These are phyloP conservation scores for Synchiropus splendidus DNA, from an alignment of 2,113 vertebrate species.

Conservation along the genomic window DNA sequence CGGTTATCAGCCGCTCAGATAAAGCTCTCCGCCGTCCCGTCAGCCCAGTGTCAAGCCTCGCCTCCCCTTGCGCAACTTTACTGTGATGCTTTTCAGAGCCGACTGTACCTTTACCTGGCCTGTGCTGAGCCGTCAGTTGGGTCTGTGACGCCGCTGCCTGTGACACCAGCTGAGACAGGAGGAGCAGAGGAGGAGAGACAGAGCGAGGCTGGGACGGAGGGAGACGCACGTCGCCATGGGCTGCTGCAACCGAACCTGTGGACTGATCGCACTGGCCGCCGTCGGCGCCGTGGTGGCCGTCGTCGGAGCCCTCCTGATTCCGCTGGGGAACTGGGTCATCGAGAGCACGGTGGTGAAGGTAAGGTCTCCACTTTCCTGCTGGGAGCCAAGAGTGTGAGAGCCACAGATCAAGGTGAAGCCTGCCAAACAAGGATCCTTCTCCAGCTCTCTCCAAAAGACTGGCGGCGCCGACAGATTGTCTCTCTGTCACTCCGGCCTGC, in stretches of 20 bases:
- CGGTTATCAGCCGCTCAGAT: conserved; percentile 22
- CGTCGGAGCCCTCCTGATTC: conserved; percentile 81
- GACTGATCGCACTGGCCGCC: conserved; percentile 69
- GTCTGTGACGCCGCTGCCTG: conserved; percentile 26
- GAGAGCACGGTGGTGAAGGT: conserved; percentile 76
- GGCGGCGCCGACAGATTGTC: background rate
- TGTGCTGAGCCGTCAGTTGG: conserved; percentile 14
- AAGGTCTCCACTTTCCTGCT: conserved; percentile 31
- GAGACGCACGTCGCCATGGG: conserved; percentile 46
- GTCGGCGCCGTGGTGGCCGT: conserved; percentile 70
- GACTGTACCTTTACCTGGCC: conserved; percentile 45
- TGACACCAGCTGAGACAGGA: conserved; percentile 16
- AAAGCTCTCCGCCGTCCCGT: background rate
- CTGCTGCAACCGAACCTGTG: conserved; percentile 61
- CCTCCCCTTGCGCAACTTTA: background rate
- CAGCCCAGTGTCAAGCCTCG: conserved; percentile 18
- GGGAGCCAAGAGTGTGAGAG: conserved; percentile 1
- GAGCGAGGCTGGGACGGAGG: conserved; percentile 32
- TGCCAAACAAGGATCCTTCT: background rate
- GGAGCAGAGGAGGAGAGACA: conserved; percentile 2
- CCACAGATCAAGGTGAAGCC: conserved; percentile 46
- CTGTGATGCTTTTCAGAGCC: conserved; percentile 6
- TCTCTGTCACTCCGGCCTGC: conserved; percentile 21
- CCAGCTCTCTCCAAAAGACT: background rate
- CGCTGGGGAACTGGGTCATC: conserved; percentile 74